Evolutionary conservation across 1,140 invertebrate genomes (phyloP), one percentile per base, ranked within the genome.

Genomic region (Bombus polaris): DNA sequence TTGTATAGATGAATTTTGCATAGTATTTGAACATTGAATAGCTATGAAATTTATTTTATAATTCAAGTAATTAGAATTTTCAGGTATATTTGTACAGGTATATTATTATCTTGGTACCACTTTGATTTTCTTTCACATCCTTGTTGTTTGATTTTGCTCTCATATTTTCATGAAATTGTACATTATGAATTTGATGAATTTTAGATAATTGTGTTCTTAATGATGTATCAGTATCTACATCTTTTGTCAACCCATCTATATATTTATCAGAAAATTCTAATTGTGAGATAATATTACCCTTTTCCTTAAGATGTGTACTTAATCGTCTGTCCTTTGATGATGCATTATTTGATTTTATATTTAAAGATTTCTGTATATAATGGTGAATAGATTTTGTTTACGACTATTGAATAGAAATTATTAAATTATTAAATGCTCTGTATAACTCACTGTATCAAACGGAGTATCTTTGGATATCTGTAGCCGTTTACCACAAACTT

Each of bases 401-500:
- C 22, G 1, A 68, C 18, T 74, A 42, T 35, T 39, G 4, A 25
- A 10, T 25, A 79, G 32, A n/a, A n/a, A n/a, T n/a, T n/a, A n/a
- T n/a, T n/a, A 25, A 3, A 42, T 8, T 59, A 13, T 28, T 15
- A 1, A 35, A 71, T 47, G 25, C 47, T 13, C 0, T 47, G n/a
- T 22, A 0, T 25, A 62, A 72, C 68, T 73, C 53, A 76, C 81
- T 57, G 32, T 47, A 6, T 73, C 68, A 35, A 70, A 35, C 6
- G 65, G 39, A 70, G 2, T 37, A 81, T 57, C 1, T 32, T 65
- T 72, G 4, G 37, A 87, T 73, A 92, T 74, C 32, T 89, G 80
- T n/a, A 93, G 74, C n/a, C 71, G 44, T 59, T 88, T 82, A 10
- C 85, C 88, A 77, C 91, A 93, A 66, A 93, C 35, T 44, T 44